These are phyloP conservation scores for Sebastes wilsoni DNA, from an alignment of 2,797 vertebrate genomes.

Conservation along the genomic window DNA sequence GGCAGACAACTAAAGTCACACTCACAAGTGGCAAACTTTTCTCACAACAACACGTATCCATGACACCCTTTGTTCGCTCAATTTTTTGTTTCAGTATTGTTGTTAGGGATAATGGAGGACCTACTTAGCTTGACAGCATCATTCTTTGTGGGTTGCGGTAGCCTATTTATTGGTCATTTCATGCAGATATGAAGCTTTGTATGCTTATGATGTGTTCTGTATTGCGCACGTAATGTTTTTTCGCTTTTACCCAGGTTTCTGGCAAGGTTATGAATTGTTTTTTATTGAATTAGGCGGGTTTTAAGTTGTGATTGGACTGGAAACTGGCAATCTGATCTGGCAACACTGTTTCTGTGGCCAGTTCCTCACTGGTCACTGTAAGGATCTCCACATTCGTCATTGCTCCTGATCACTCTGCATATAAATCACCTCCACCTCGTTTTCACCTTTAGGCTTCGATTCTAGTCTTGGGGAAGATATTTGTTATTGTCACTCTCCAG, in stretches of 20 bases:
- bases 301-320: no score
- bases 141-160: no score
- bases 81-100: no score
- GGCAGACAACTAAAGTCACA: neutral
- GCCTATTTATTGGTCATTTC: no score
- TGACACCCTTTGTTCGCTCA: neutral
- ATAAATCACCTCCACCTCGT: neutral
- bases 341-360: neutral
- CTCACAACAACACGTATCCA: neutral
- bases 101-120: no score
- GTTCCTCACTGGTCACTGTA: neutral
- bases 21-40: neutral
- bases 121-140: no score
- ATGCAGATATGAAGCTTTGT: no score
- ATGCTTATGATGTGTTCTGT: no score
- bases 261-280: no score
- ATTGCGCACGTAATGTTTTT: no score
- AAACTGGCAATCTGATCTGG: neutral
- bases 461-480: neutral
- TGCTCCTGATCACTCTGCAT: slow-evolving; percentile 1
- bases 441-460: neutral
- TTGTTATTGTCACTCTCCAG: neutral
- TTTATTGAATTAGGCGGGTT: no score
- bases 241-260: no score
- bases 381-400: neutral